Evolutionary conservation across 2,888 invertebrate species (phyloP), one percentile per base, ranked within the genome.

Genomic region (Chymomyza fuscimana): DNA sequence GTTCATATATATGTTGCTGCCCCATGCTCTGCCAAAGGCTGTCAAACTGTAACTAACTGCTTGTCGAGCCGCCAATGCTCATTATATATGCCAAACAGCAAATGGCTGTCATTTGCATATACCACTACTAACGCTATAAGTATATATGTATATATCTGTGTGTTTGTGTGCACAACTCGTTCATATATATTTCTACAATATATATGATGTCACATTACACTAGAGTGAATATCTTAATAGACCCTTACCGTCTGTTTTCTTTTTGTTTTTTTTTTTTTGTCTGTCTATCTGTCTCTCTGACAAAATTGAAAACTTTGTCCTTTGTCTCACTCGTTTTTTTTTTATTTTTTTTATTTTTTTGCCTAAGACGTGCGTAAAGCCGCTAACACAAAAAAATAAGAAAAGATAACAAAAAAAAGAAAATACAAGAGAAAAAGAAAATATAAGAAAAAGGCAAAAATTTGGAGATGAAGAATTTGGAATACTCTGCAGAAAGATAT

Each of bases 221-320:
- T 74, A 78, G 86, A 85, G 77, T 88, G 88, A 88, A 85, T 85
- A 85, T 85, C 87, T 88, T 85, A 88, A 88, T 86, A 88, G 88
- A 83, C 71, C 72, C 69, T 5, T 19, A 54, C 25, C 59, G 59
- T n/a, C 61, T 67, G 67, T 32, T 32, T 32, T 32, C 32, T 7
- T 2, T 1, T 46, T 46, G 12, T 46, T 46, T 12, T 12, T 46
- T 12, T 46, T 4, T 12, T 12, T 46, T 0, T 12, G 40, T 46
- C 40, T 12, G 12, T 46, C 40, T 40, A 40, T 40, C 40, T 40
- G 19, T 10, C 54, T 54, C 78, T 85, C 86, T 74, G 70, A 85
- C 87, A 87, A 86, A 85, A 86, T 85, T 80, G 87, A 74, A 85
- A 88, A 74, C 74, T 86, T 84, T 76, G 29, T 65, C 19, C 25